A percentile compares a stretch with the other conserved stretches of the same genome.
These are phyloP conservation scores for Ariolimax columbianus DNA, from an alignment of 2,888 invertebrate genomes.

Conservation along the genomic window DNA sequence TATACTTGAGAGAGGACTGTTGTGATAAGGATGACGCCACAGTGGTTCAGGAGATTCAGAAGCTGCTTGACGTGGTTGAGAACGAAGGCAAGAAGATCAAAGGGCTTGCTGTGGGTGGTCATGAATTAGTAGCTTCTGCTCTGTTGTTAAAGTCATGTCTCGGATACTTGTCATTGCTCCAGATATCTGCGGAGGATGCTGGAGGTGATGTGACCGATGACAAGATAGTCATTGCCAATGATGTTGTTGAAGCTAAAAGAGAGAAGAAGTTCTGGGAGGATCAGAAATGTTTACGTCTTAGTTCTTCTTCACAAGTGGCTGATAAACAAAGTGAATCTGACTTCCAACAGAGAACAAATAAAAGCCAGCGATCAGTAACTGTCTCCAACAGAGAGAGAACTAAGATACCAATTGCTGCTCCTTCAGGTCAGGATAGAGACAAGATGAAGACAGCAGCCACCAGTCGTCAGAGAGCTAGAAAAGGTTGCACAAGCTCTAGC, in stretches of 20 bases:
- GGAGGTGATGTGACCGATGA: not conserved
- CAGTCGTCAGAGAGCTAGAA: not conserved
- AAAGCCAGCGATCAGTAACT: too few species aligned
- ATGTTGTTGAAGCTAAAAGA: not conserved
- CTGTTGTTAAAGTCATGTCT: constrained; percentile 13
- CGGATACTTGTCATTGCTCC: not conserved
- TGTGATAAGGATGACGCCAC: not conserved
- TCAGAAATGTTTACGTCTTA: not conserved
- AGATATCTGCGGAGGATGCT: not conserved
- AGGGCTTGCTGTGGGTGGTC: not conserved
- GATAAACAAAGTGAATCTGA: not conserved
- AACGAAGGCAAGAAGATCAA: constrained; percentile 5
- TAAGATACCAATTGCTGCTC: too few species aligned
- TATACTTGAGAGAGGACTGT: not conserved
- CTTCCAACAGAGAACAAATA: not conserved
- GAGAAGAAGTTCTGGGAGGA: constrained; percentile 11
- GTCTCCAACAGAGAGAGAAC: not conserved
- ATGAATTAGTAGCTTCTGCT: constrained; percentile 25
- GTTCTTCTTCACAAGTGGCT: not conserved
- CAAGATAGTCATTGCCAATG: not conserved
- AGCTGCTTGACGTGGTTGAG: not conserved
- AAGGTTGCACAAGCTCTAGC: not conserved
- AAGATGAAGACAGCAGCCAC: not conserved
- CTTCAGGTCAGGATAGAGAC: not conserved
- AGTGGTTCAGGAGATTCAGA: not conserved